Evolutionary conservation across 2,797 vertebrate genomes (phyloP), one percentile per base, ranked within the genome.

Genomic region (Graptemys geographica): DNA sequence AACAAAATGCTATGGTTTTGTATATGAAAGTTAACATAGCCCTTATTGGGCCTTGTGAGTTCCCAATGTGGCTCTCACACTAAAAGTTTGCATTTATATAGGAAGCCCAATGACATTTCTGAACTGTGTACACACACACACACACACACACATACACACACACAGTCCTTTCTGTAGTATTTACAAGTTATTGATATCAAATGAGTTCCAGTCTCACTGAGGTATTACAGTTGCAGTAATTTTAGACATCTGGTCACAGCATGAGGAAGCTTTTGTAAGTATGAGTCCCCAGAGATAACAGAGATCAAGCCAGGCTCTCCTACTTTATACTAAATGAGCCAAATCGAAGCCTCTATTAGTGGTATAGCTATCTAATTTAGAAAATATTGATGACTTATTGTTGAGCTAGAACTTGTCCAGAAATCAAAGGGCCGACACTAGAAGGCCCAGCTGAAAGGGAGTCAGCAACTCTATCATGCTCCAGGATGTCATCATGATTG

Each of bases 211-310:
- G 31, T 93, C 62, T 69, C n/a, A 87, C 88, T 95, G 90, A 52
- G 80, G 86, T 62, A 65, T 81, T 80, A 93, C 95, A 96, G 57
- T 79, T 96, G 16, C 62, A n/a, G 92, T 83, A 81, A 91, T 94
- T 91, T 90, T 94, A 88, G 94, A 92, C 89, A 86, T 88, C 79
- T 80, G 85, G 84, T 52, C 55, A 5, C 51, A 94, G 44, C 84
- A 94, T 89, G 76, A 97, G 59, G 76, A 93, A 79, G 80, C 84
- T 72, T 81, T 76, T 86, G 82, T 91, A 74, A 53, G 74, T n/a
- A 85, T 55, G 74, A 87, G 33, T 51, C 87, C 37, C 51, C 47
- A 56, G 56, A 83, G 89, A 76, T 47, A 65, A 27, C 11, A n/a
- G 53, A 84, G 21, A 84, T 31, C 25, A 69, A 59, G 53, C 47